Evolutionary conservation across 1,140 invertebrate species (phyloP).

Genomic region (Nephila pilipes): DNA sequence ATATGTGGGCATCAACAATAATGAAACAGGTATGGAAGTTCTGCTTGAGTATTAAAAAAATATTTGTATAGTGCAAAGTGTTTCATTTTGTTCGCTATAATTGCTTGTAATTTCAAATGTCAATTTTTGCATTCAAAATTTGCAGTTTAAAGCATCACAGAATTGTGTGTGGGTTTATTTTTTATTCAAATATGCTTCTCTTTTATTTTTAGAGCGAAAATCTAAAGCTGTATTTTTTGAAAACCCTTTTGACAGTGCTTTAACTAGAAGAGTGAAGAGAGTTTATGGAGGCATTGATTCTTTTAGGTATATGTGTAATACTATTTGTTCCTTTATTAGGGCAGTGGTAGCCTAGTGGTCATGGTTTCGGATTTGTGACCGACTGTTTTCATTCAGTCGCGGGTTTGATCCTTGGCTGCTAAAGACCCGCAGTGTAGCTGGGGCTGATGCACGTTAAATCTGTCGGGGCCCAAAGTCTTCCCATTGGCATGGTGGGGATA

Average conservation of each 20-base stretch:
- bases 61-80: not conserved
- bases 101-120: not conserved
- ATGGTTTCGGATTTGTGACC: no score
- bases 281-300: constrained; percentile 90
- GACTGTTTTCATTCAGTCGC: no score
- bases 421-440: no score
- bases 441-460: no score
- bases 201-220: constrained; percentile 58
- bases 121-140: not conserved
- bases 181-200: not conserved
- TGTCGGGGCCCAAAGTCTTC: no score
- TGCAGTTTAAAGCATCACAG: no score
- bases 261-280: constrained; percentile 89
- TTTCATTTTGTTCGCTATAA: not conserved
- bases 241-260: constrained; percentile 88
- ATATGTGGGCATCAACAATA: constrained; percentile 85
- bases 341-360: no score
- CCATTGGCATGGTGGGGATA: no score
- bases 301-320: constrained; percentile 82
- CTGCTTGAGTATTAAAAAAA: not conserved
- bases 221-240: constrained; percentile 81
- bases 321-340: not conserved
- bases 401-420: no score
- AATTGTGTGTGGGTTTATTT: not conserved
- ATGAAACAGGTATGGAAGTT: constrained; percentile 84